These are phyloP conservation scores for Flexamia atlantica DNA, from an alignment of 2,888 invertebrate genomes.

Conservation along the genomic window DNA sequence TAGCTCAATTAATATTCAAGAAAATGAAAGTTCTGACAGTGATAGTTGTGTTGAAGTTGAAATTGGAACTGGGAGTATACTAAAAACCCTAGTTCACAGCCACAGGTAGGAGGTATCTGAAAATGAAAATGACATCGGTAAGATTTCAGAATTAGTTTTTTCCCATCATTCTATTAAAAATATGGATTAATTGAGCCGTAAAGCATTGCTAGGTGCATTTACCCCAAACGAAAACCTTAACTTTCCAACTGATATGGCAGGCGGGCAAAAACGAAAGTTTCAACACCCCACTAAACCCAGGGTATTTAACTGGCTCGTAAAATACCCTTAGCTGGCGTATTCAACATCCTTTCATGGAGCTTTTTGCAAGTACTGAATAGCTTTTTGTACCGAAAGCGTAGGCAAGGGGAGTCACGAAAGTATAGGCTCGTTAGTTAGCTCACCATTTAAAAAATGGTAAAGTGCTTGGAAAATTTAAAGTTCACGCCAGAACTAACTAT, in stretches of 20 bases:
- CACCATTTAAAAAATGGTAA: slow-evolving; percentile 37
- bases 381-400: neutral
- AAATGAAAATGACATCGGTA: neutral
- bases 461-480: slow-evolving; percentile 13
- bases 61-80: neutral
- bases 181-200: neutral
- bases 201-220: neutral
- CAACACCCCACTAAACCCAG: too few species aligned
- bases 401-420: slow-evolving; percentile 30
- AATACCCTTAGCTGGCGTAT: slow-evolving; percentile 22
- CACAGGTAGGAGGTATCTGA: neutral
- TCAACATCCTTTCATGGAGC: slow-evolving; percentile 4
- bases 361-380: slow-evolving; percentile 22
- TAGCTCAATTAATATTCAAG: neutral
- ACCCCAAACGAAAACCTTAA: neutral
- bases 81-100: too few species aligned
- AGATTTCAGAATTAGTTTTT: slow-evolving; percentile 4
- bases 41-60: neutral
- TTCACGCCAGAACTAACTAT: slow-evolving; percentile 10
- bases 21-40: slow-evolving; percentile 13
- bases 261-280: slow-evolving; percentile 11
- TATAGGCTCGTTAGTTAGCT: neutral
- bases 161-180: neutral
- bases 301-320: slow-evolving; percentile 4
- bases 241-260: neutral